These are phyloP conservation scores for Apodemus agrarius DNA, from an alignment of 2,797 vertebrate species.

Conservation along the genomic window DNA sequence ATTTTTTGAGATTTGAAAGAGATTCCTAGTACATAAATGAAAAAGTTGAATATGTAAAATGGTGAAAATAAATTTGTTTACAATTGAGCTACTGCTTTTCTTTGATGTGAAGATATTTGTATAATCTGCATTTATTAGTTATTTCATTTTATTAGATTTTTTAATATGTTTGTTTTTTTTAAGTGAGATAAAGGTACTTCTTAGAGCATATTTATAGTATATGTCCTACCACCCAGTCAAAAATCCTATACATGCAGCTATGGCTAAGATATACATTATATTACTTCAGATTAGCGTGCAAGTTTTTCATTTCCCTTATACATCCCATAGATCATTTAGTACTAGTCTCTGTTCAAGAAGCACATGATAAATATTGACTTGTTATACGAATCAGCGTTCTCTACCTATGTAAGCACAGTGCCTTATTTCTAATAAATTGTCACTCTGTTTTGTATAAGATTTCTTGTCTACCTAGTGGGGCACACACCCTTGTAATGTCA, in stretches of 20 bases:
- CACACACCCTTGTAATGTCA: not conserved
- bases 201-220: not conserved
- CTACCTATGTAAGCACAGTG: not conserved
- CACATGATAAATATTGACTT: conserved; percentile 34
- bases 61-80: not conserved
- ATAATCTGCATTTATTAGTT: not conserved
- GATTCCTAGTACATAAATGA: not conserved
- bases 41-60: not conserved
- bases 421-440: conserved; percentile 29
- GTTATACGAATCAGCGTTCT: not conserved
- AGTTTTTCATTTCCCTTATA: not conserved
- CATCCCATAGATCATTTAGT: not conserved
- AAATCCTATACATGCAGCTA: not conserved
- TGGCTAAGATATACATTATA: not conserved
- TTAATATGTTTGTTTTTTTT: not conserved
- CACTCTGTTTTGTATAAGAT: not conserved
- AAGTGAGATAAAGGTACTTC: not conserved
- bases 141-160: not conserved
- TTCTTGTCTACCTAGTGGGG: conserved; percentile 4
- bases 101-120: not conserved
- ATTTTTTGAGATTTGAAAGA: not conserved
- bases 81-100: not conserved
- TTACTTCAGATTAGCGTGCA: not conserved
- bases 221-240: not conserved
- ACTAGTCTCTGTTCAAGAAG: not conserved